These are phyloP conservation scores for Nebria salina DNA, from an alignment of 2,888 invertebrate genomes.

Conservation along the genomic window DNA sequence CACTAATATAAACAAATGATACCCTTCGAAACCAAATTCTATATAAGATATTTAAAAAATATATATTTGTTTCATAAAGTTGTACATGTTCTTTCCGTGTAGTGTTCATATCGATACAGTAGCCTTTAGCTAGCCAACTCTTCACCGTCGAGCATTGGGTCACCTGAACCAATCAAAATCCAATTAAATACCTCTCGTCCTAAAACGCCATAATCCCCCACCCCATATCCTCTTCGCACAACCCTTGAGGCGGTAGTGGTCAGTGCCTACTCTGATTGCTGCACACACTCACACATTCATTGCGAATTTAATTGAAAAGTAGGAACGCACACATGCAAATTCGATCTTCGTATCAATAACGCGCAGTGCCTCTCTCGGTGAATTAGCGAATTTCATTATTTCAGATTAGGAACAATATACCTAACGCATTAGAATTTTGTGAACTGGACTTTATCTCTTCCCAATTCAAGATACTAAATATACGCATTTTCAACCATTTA, in stretches of 20 bases:
- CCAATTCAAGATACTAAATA: background rate
- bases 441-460: background rate
- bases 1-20: too few species aligned
- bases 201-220: constrained; percentile 43
- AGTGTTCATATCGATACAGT: constrained; percentile 2
- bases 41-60: too few species aligned
- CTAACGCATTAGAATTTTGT: constrained; percentile 26
- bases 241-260: constrained; percentile 5
- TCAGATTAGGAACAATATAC: constrained; percentile 42
- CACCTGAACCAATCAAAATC: constrained; percentile 47
- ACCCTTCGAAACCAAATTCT: too few species aligned
- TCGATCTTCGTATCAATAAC: constrained; percentile 46
- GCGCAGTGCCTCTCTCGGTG: constrained; percentile 10
- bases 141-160: constrained; percentile 14
- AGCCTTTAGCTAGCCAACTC: background rate
- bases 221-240: constrained; percentile 24
- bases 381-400: constrained; percentile 44
- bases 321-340: constrained; percentile 35
- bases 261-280: constrained; percentile 4
- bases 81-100: background rate
- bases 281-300: constrained; percentile 6
- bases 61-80: too few species aligned
- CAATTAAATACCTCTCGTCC: constrained; percentile 45
- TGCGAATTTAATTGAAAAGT: constrained; percentile 44
- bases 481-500: too few species aligned